Percentiles rank a stretch among this genome's conserved stretches.
These are phyloP conservation scores for Chlorospingus semifuscus DNA, from an alignment of 2,797 vertebrate genomes.

Conservation along the genomic window DNA sequence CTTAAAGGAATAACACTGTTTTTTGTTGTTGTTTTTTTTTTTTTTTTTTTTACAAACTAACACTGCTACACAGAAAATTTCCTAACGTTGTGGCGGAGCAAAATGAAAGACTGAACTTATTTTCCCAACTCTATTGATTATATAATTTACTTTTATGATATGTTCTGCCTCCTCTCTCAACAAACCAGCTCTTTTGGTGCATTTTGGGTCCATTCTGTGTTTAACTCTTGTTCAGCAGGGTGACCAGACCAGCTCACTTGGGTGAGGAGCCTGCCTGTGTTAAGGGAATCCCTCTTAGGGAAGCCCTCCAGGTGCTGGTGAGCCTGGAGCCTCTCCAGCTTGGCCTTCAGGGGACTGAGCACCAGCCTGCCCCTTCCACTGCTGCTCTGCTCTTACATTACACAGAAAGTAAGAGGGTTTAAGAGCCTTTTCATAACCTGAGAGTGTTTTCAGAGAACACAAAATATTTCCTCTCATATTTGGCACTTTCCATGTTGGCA, in stretches of 20 bases:
- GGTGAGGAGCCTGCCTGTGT: background rate
- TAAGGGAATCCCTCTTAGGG: background rate
- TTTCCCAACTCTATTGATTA: background rate
- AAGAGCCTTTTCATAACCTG: background rate
- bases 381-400: background rate
- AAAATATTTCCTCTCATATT: background rate
- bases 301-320: no score
- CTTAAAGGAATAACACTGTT: background rate
- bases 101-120: background rate
- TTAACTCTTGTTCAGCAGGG: background rate
- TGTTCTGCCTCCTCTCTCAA: background rate
- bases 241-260: background rate
- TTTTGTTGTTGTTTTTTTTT: background rate
- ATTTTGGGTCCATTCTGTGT: background rate
- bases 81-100: background rate
- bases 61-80: background rate
- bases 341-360: rapidly evolving
- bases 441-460: background rate
- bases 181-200: background rate
- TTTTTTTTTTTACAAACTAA: background rate
- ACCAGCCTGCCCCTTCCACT: background rate
- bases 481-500: background rate
- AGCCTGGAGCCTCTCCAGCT: background rate
- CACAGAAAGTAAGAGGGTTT: background rate
- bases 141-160: background rate